These are phyloP conservation scores for Anodontia alba DNA, from an alignment of 2,888 invertebrate species.

Conservation along the genomic window DNA sequence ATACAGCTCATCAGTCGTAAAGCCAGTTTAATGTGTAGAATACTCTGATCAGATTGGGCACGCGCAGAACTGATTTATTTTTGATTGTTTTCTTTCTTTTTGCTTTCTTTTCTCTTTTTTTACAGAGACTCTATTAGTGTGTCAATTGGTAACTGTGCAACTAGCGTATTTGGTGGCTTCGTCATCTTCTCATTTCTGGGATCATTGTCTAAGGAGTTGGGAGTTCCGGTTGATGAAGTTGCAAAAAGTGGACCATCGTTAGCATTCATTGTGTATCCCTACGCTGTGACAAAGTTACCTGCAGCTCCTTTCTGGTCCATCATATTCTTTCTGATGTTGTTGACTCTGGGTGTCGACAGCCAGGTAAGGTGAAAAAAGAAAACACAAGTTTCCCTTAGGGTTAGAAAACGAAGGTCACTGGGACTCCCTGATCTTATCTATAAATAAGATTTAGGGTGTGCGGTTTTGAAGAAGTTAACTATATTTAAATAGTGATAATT, in stretches of 20 bases:
- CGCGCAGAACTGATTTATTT: too few species aligned
- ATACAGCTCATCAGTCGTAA: too few species aligned
- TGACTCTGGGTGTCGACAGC: slow-evolving; percentile 81
- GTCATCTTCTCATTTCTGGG: slow-evolving; percentile 84
- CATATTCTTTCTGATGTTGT: slow-evolving; percentile 81
- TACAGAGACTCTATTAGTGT: slow-evolving; percentile 81
- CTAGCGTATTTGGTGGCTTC: slow-evolving; percentile 84
- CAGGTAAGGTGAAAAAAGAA: slow-evolving; percentile 79
- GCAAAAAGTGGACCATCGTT: slow-evolving; percentile 79
- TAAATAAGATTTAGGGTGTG: too few species aligned
- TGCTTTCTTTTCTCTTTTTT: slow-evolving; percentile 10
- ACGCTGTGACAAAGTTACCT: slow-evolving; percentile 79
- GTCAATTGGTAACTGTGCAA: slow-evolving; percentile 80
- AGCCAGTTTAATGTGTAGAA: too few species aligned
- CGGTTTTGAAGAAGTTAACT: too few species aligned
- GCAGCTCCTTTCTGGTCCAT: slow-evolving; percentile 79
- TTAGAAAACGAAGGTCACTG: too few species aligned
- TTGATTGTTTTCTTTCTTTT: too few species aligned
- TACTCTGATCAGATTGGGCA: too few species aligned
- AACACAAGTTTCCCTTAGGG: too few species aligned
- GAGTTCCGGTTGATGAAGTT: slow-evolving; percentile 76
- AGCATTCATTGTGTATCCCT: slow-evolving; percentile 82
- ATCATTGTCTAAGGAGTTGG: slow-evolving; percentile 74
- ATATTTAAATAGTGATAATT: too few species aligned
- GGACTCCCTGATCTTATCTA: too few species aligned